These are phyloP conservation scores for Aspidiotus destructor DNA, from an alignment of 2,888 invertebrate genomes.

Conservation along the genomic window DNA sequence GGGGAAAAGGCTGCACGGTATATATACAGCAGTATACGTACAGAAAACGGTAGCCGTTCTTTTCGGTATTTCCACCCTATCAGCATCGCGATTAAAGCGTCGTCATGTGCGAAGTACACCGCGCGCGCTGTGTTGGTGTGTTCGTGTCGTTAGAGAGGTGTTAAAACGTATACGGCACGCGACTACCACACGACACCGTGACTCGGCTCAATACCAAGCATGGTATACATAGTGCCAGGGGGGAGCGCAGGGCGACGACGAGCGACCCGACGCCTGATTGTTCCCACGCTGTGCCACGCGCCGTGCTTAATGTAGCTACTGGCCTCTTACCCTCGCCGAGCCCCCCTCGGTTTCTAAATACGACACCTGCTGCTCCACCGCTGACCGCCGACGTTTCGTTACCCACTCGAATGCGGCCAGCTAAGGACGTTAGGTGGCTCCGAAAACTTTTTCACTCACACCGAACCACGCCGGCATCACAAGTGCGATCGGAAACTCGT, in stretches of 20 bases:
- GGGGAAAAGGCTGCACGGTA: neutral
- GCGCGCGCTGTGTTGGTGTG: slow-evolving; percentile 22
- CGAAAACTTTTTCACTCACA: slow-evolving; percentile 24
- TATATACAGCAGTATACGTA: neutral
- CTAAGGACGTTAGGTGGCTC: slow-evolving; percentile 32
- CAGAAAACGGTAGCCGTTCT: slow-evolving; percentile 30
- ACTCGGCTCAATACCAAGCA: slow-evolving; percentile 31
- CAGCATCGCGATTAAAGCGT: slow-evolving; percentile 32
- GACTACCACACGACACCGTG: slow-evolving; percentile 35
- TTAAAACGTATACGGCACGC: slow-evolving; percentile 36
- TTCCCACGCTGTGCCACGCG: slow-evolving; percentile 33
- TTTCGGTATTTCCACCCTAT: slow-evolving; percentile 32
- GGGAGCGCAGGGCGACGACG: slow-evolving; percentile 25
- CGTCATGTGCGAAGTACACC: slow-evolving; percentile 31
- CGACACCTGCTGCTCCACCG: slow-evolving; percentile 33
- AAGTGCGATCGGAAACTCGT: slow-evolving; percentile 30
- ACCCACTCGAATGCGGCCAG: slow-evolving; percentile 33
- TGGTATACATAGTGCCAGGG: slow-evolving; percentile 19
- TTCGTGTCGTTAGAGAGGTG: slow-evolving; percentile 32
- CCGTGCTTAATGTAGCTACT: slow-evolving; percentile 32
- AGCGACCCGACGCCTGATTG: slow-evolving; percentile 33
- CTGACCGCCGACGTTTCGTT: slow-evolving; percentile 30
- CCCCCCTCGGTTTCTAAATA: slow-evolving; percentile 29
- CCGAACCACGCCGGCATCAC: slow-evolving; percentile 24
- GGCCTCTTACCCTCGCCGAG: neutral